Evolutionary conservation across 1,140 invertebrate species (phyloP), one percentile per base, ranked within the genome.

Genomic region (Drosophila arawakana): DNA sequence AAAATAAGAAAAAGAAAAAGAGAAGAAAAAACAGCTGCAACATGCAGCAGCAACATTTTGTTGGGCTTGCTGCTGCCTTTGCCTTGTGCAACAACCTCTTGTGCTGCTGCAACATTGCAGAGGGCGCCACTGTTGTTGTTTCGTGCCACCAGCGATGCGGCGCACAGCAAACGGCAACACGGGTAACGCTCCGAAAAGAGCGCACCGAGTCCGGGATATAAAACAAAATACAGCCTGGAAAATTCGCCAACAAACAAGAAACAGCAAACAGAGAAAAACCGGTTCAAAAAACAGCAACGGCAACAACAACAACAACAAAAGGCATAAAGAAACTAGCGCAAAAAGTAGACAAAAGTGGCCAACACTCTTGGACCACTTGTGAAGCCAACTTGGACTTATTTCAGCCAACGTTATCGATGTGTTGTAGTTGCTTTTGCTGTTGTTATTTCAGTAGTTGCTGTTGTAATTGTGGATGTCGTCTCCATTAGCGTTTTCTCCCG

Each of bases 91-190:
- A 65, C 77, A 76, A 77, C 77, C 80, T 82, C 70, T 73, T 75
- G 76, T 83, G 83, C 81, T 88, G 83, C 88, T 86, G 88, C 88
- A 84, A 86, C 88, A 91, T 86, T 83, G 89, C 85, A 91, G 85
- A 91, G 90, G 90, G 90, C 90, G 90, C 85, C 84, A 86, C 79
- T 91, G 90, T 91, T 91, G 90, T 91, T 91, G 90, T 91, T 91
- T 78, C 78, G 74, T 91, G 90, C 90, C 90, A 91, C 90, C 84
- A 91, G 74, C 73, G 63, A 86, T 80, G 80, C 80, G 90, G 90
- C 90, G 82, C 75, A 77, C 90, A 90, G 80, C 57, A 91, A 90
- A 39, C 41, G 67, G 67, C 54, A 72, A 65, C 55, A 21, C 18
- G 18, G 18, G 18, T 21, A 21, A 21, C 18, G 18, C 18, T 21